These are phyloP conservation scores for Lamellibrachia columna DNA, from an alignment of 2,888 invertebrate genomes.

Conservation along the genomic window DNA sequence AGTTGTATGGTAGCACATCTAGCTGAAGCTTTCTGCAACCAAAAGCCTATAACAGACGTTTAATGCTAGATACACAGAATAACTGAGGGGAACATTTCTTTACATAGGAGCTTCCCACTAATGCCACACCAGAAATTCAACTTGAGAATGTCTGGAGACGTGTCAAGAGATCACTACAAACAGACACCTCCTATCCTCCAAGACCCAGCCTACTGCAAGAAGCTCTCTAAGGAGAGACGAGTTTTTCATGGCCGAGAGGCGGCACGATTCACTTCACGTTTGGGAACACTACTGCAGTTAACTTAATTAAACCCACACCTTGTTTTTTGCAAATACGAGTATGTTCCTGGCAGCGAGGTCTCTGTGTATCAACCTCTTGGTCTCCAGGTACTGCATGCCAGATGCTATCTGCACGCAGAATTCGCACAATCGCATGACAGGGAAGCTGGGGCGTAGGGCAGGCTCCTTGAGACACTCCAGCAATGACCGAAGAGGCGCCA, in stretches of 20 bases:
- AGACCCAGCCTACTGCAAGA: background rate
- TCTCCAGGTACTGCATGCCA: constrained; percentile 97
- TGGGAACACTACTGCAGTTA: background rate
- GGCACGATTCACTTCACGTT: background rate
- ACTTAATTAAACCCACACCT: constrained; percentile 68
- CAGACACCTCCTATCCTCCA: background rate
- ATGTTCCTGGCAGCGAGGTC: constrained; percentile 98
- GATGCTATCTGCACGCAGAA: constrained; percentile 68
- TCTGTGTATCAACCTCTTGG: constrained; percentile 94
- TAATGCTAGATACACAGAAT: background rate
- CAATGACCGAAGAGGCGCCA: constrained; percentile 93
- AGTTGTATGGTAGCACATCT: background rate
- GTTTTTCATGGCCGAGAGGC: no score
- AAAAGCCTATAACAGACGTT: background rate
- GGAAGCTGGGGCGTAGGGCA: constrained; percentile 87
- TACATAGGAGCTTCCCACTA: background rate
- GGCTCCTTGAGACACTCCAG: constrained; percentile 96
- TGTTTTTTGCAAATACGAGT: constrained; percentile 93
- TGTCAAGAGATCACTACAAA: background rate
- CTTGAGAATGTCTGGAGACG: background rate
- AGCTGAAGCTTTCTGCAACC: background rate
- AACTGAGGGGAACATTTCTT: background rate
- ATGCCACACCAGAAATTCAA: background rate
- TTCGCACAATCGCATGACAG: constrained; percentile 90
- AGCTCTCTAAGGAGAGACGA: background rate